A percentile compares a stretch with the other conserved stretches of the same genome.
Evolutionary conservation across 2,113 vertebrate species (phyloP).

Genomic region (Percopsis transmontana): DNA sequence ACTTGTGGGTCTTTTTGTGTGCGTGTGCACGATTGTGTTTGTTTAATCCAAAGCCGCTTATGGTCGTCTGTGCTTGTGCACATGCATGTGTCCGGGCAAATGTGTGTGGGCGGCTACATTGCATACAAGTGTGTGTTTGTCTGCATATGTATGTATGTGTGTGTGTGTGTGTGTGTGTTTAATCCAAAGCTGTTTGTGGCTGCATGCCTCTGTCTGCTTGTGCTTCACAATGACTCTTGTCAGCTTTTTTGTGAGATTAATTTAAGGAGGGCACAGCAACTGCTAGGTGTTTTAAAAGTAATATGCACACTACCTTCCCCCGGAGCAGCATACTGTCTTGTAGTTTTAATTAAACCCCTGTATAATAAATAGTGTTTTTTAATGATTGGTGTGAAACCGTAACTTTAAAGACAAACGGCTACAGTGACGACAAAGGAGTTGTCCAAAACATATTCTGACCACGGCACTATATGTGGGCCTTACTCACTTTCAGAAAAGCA

Average conservation of each 20-base stretch:
- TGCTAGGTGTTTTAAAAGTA: constrained; percentile 46
- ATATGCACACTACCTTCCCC: constrained; percentile 12
- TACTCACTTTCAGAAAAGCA: constrained; percentile 7
- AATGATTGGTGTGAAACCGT: constrained; percentile 24
- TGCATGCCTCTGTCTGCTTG: constrained; percentile 18
- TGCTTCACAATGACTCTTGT: constrained; percentile 34
- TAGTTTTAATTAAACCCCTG: constrained; percentile 49
- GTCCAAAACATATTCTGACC: not conserved
- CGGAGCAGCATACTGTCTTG: constrained; percentile 22
- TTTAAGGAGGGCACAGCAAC: constrained; percentile 41
- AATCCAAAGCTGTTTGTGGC: constrained; percentile 39
- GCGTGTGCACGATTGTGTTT: not conserved
- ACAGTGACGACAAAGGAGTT: not conserved
- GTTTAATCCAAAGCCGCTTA: no score
- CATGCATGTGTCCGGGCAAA: no score
- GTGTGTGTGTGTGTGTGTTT: constrained; percentile 8
- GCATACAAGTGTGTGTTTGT: not conserved
- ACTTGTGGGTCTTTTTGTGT: not conserved
- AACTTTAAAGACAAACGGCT: not conserved
- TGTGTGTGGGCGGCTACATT: no score
- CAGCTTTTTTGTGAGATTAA: constrained; percentile 48
- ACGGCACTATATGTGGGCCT: not conserved
- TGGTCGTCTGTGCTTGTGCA: no score
- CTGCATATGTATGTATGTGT: not conserved
- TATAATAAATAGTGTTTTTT: constrained; percentile 34